Evolutionary conservation across 2,113 vertebrate genomes (phyloP).

Genomic region (Brienomyrus longianalis): DNA sequence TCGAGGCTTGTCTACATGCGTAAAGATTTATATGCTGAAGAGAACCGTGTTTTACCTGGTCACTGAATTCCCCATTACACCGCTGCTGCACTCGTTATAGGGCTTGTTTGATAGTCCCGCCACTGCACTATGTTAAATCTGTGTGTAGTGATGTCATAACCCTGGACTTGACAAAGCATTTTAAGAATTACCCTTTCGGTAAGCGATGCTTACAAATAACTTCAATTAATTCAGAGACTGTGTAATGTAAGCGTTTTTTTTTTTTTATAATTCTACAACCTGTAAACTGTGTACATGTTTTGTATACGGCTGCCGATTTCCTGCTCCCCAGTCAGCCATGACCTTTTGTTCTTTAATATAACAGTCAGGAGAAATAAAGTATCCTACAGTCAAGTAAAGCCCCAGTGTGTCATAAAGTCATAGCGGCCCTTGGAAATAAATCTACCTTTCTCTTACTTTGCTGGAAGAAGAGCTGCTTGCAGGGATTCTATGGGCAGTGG

Average conservation of each 20-base stretch:
- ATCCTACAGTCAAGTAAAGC: conserved; percentile 1
- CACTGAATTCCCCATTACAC: neutral
- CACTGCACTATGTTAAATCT: neutral
- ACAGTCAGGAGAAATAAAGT: conserved; percentile 13
- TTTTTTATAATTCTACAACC: neutral
- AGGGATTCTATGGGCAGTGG: neutral
- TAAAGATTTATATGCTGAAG: neutral
- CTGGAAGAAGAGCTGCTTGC: neutral
- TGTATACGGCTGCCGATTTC: neutral
- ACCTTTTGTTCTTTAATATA: conserved; percentile 12
- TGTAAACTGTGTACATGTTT: neutral
- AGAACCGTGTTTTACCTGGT: neutral
- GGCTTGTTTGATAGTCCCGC: neutral
- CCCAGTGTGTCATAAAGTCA: conserved; percentile 16
- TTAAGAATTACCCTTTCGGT: neutral
- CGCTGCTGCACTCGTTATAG: neutral
- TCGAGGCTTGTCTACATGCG: neutral
- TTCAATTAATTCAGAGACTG: neutral
- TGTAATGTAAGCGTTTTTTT: neutral
- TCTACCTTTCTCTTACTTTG: neutral
- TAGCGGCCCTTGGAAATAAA: neutral
- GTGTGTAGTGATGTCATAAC: neutral
- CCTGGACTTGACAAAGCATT: neutral
- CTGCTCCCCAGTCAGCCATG: neutral
- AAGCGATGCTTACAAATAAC: neutral